A percentile compares a stretch with the other conserved stretches of the same genome.
These are phyloP conservation scores for Gymnothorax reevesii DNA, from an alignment of 2,797 vertebrate genomes.

Conservation along the genomic window DNA sequence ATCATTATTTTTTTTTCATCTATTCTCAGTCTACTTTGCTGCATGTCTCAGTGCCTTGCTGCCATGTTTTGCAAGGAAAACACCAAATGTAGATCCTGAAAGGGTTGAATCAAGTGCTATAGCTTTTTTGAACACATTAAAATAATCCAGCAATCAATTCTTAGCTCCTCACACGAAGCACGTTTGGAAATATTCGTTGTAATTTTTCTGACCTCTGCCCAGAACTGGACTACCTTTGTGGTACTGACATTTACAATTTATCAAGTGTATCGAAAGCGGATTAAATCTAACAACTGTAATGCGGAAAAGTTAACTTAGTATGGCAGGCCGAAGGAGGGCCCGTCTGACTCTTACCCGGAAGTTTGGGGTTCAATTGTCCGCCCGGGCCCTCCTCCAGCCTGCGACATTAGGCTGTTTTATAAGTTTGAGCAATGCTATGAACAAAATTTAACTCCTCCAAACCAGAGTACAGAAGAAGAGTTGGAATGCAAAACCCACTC, in stretches of 20 bases:
- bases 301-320: not conserved
- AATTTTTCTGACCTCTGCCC: not conserved
- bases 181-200: not conserved
- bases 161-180: not conserved
- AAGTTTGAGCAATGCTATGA: not conserved
- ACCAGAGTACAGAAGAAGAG: not conserved
- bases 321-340: not conserved
- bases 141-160: not conserved
- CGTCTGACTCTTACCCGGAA: no score
- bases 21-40: not conserved
- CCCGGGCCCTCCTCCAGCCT: no score
- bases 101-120: not conserved
- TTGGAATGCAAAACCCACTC: no score
- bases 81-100: not conserved
- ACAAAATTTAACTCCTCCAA: not conserved
- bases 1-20: not conserved
- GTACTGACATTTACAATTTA: conserved; percentile 25
- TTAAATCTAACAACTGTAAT: conserved; percentile 4
- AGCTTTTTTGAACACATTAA: not conserved
- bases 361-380: no score
- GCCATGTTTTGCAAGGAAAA: not conserved
- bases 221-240: not conserved
- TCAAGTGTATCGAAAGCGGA: not conserved
- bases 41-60: not conserved
- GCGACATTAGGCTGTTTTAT: not conserved